Evolutionary conservation across 2,888 invertebrate genomes (phyloP), one percentile per base, ranked within the genome.

Genomic region (Carcina quercana): DNA sequence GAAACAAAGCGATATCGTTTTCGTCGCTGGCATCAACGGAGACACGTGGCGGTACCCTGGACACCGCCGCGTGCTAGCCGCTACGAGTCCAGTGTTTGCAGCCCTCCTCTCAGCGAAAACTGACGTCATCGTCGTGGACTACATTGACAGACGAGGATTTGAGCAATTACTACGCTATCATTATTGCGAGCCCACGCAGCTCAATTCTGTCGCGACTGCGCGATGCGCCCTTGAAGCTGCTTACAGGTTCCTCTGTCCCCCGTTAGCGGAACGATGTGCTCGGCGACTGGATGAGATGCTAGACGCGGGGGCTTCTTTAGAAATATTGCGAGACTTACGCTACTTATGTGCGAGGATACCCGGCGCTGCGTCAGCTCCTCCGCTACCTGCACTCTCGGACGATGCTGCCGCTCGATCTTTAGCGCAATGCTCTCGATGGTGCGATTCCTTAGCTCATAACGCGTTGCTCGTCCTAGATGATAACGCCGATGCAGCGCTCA

Each of bases 181-280:
- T 43, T 89, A 91, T 59, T 87, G 86, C 29, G 87, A 89, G 41
- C 85, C 87, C 2, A 86, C 88, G 7, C 74, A 85, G 29, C 80
- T 91, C 27, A 86, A 87, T 44, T 87, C 89, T 0, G 87, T 89
- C 6, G 76, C 76, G 8, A 89, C 89, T 1, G 91, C 92, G 4
- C 79, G 93, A 13, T 86, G 87, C 21, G 87, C 93, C 0, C 85
- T 94, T 14, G 89, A 90, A 42, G 90, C 91, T 1, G 91, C 92
- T 13, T 89, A 92, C 57, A 90, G 91, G 54, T 91, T 92, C 57
- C 78, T 91, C 26, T 90, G 93, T 48, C 86, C 88, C 4, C 89
- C 87, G 12, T 78, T 94, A 30, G 89, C 90, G 2, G 86, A 87
- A 40, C 83, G 88, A 35, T 92, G 92, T 53, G 87, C 91, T 13